Conservation (phyloP, 2,797 vertebrate species). For the Orientallactaga sibirica region DNA sequence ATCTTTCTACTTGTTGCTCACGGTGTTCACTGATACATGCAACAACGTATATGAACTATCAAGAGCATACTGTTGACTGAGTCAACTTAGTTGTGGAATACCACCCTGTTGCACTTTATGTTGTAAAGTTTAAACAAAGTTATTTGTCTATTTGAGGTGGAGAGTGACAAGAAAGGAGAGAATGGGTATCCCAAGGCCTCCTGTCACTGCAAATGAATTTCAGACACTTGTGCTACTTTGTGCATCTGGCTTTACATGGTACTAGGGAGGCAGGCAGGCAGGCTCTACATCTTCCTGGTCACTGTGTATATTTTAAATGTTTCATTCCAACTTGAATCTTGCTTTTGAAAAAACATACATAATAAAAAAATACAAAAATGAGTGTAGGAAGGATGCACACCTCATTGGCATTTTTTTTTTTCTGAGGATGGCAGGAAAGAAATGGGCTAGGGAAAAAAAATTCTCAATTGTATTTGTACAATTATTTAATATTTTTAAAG, state of each 20-base stretch:
- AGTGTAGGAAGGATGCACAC: neutral
- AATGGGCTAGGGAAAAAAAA: neutral
- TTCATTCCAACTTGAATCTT: neutral
- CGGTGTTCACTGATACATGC: neutral
- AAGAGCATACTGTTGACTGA: neutral
- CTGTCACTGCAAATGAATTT: no score
- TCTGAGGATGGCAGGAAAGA: neutral
- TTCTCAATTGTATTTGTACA: neutral
- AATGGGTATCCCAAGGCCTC: no score
- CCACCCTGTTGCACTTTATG: no score
- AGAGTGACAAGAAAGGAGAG: no score
- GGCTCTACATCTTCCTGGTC: no score
- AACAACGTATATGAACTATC: neutral
- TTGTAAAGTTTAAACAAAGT: no score
- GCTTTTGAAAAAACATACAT: neutral
- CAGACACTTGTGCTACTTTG: no score
- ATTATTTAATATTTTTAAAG: conserved; percentile 4
- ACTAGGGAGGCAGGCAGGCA: no score
- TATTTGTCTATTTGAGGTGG: no score
- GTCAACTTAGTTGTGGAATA: neutral
- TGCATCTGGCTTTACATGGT: no score
- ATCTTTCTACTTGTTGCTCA: neutral
- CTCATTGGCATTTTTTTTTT: neutral
- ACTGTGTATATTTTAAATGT: neutral
- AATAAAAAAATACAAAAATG: neutral